Percentiles rank a stretch among this genome's conserved stretches.
Evolutionary conservation across 2,797 vertebrate genomes (phyloP).

Genomic region (Tragopan temminckii): DNA sequence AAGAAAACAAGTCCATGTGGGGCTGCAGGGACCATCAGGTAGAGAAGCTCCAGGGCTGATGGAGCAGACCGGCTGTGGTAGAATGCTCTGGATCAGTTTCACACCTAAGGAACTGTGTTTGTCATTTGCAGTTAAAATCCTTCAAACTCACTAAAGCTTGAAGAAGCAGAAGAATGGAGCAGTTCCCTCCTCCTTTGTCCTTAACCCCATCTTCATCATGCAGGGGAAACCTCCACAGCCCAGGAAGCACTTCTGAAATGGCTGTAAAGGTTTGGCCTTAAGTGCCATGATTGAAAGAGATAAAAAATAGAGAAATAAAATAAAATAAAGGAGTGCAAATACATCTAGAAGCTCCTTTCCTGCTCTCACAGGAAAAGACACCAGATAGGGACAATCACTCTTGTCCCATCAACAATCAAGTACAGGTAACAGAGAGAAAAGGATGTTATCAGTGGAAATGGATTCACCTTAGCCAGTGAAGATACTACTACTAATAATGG

Average conservation of each 20-base stretch:
- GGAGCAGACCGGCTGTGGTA: not conserved
- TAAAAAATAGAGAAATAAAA: accelerated
- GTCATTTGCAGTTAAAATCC: not conserved
- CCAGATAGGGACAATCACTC: accelerated
- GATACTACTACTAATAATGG: not conserved
- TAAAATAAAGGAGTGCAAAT: not conserved
- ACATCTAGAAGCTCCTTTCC: not conserved
- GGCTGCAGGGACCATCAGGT: not conserved
- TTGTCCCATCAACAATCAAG: not conserved
- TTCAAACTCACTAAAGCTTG: not conserved
- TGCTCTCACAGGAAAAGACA: not conserved
- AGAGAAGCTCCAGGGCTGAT: not conserved
- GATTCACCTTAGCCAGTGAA: not conserved
- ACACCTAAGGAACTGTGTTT: not conserved
- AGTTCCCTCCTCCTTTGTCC: not conserved
- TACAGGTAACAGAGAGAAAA: not conserved
- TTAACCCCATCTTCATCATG: not conserved
- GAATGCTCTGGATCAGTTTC: not conserved
- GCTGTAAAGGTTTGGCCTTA: not conserved
- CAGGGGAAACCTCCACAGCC: not conserved
- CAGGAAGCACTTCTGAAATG: not conserved
- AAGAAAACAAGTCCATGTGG: not conserved
- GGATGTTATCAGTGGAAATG: not conserved
- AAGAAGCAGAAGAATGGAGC: not conserved
- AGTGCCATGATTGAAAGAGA: not conserved